A percentile compares a stretch with the other conserved stretches of the same genome.
Evolutionary conservation across 2,113 vertebrate species (phyloP).

Genomic region (Coregonus clupeaformis): DNA sequence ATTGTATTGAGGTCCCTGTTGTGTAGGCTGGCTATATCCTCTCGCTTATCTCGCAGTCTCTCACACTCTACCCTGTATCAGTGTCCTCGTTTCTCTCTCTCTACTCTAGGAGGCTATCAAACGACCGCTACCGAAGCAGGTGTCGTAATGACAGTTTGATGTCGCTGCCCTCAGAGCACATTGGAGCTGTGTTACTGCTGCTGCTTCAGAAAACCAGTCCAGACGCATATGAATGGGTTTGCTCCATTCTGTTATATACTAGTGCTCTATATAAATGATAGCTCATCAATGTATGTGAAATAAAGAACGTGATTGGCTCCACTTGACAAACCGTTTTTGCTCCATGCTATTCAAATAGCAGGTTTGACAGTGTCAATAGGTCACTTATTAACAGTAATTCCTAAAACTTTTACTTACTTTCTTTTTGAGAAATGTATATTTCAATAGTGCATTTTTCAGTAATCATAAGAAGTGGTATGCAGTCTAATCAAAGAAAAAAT

Average conservation of each 20-base stretch:
- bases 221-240: not conserved
- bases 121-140: slow-evolving; percentile 33
- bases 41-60: not conserved
- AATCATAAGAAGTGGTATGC: too few species aligned
- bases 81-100: slow-evolving; percentile 9
- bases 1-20: slow-evolving; percentile 42
- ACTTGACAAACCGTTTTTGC: too few species aligned
- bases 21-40: slow-evolving; percentile 49
- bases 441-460: too few species aligned
- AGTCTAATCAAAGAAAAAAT: too few species aligned
- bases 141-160: slow-evolving; percentile 29
- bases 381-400: too few species aligned
- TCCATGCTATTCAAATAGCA: too few species aligned
- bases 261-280: too few species aligned
- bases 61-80: not conserved
- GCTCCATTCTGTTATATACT: not conserved
- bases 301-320: too few species aligned
- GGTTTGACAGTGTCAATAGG: too few species aligned
- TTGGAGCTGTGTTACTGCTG: slow-evolving; percentile 12
- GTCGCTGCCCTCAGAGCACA: slow-evolving; percentile 28
- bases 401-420: too few species aligned
- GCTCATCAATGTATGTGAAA: not conserved
- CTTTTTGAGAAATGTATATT: too few species aligned
- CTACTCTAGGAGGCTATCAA: slow-evolving; percentile 12
- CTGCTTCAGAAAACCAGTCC: not conserved